Percentiles rank a stretch among this genome's conserved stretches.
These are phyloP conservation scores for Molorchus minor DNA, from an alignment of 2,888 invertebrate species.

Conservation along the genomic window DNA sequence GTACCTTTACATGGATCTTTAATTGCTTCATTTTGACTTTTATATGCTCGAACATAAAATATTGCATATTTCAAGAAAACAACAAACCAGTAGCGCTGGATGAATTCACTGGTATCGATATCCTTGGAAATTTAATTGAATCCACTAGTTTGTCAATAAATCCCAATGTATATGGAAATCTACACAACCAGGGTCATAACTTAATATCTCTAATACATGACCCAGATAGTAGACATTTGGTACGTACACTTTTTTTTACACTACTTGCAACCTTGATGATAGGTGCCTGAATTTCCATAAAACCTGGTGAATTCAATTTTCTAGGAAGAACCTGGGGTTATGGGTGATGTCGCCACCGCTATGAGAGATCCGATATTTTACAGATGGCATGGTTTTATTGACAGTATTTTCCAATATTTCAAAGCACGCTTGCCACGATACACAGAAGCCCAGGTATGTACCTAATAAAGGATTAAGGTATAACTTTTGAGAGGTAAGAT, in stretches of 20 bases:
- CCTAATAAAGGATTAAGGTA: too few relatives aligned
- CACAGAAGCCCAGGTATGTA: constrained; percentile 65
- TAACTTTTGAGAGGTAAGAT: too few relatives aligned
- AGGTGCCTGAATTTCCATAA: not conserved
- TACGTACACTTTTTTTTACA: constrained; percentile 55
- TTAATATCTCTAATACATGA: constrained; percentile 82
- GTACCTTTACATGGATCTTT: not conserved
- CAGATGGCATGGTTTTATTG: constrained; percentile 83
- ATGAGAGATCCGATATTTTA: constrained; percentile 90
- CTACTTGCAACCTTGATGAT: not conserved
- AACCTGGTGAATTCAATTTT: constrained; percentile 5
- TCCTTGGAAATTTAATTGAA: constrained; percentile 83
- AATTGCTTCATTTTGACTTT: too few relatives aligned
- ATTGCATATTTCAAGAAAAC: constrained; percentile 64
- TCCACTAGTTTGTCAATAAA: constrained; percentile 76
- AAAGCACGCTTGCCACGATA: constrained; percentile 77
- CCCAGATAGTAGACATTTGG: constrained; percentile 79
- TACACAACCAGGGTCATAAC: constrained; percentile 86
- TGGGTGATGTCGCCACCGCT: constrained; percentile 85
- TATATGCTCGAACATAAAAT: too few relatives aligned
- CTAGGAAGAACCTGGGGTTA: constrained; percentile 81
- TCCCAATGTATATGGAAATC: constrained; percentile 76
- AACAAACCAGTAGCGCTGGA: constrained; percentile 66
- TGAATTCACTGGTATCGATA: constrained; percentile 78
- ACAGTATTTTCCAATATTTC: constrained; percentile 79